Conservation (phyloP, 2,113 vertebrate species). For the Pluvialis apricaria region DNA sequence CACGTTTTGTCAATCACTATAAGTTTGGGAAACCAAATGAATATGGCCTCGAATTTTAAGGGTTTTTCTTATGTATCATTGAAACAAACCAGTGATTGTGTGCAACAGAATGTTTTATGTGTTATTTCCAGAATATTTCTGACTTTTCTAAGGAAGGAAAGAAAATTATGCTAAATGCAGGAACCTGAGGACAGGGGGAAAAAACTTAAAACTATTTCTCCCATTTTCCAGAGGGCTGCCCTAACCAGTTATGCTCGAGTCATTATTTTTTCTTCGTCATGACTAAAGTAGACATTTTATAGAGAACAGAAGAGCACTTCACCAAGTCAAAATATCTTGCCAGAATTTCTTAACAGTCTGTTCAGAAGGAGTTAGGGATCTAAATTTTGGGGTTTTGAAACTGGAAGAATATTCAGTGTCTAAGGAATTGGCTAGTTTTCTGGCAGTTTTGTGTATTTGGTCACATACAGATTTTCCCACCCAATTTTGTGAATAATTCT, state of each 20-base stretch:
- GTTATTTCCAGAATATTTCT: neutral
- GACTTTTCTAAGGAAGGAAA: neutral
- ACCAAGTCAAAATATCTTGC: neutral
- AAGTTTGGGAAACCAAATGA: neutral
- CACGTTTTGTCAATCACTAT: neutral
- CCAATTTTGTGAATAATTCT: neutral
- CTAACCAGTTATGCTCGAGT: neutral
- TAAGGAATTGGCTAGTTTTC: neutral
- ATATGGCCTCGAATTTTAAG: neutral
- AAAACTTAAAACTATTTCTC: neutral
- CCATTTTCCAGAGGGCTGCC: neutral
- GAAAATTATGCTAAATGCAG: neutral
- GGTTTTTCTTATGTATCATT: neutral
- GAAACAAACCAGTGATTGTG: neutral
- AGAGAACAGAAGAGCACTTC: neutral
- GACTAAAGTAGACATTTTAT: neutral
- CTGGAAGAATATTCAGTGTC: rapidly evolving
- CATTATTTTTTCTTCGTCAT: neutral
- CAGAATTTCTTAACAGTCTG: neutral
- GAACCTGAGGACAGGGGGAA: neutral
- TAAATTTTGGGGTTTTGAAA: neutral
- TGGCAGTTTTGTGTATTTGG: neutral
- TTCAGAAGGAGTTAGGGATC: neutral
- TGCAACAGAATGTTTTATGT: neutral
- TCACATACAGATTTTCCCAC: neutral